Evolutionary conservation across 2,797 vertebrate species (phyloP), one percentile per base, ranked within the genome.

Genomic region (Sebastolobus altivelis): DNA sequence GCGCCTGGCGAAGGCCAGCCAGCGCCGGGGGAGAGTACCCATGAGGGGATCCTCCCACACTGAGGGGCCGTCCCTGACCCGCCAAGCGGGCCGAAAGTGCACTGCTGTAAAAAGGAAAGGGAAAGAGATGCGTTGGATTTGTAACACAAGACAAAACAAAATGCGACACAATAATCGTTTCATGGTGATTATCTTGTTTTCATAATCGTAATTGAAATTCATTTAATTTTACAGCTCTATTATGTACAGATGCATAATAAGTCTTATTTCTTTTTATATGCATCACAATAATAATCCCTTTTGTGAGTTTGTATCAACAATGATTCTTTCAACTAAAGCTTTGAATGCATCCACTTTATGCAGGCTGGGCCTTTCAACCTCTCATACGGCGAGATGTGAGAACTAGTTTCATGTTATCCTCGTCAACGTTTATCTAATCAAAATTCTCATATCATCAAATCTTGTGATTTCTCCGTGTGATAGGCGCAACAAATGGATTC

Each of bases 401-500:
- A 58, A 54, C 69, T 71, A 80, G 68, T 75, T 80, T 61, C 13
- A 56, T 20, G 61, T 86, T 80, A 77, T 92, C 89, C 88, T 92
- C 82, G 70, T 91, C 90, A 79, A 75, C 87, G 25, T 88, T 89
- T 86, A 92, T 92, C 85, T 82, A 80, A 94, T 95, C 87, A 84
- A 77, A 90, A 83, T 77, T 78, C 77, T 83, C 75, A 72, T 89
- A 91, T 93, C 88, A 65, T 85, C 70, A 68, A 79, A 89, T 90
- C 87, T 83, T 16, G 18, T 81, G 83, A 90, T 91, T 89, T 85
- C 29, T 79, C 60, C 37, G 43, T 66, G 4, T 85, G 93, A 94
- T 92, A 90, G 85, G 89, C 88, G 80, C 83, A 81, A 80, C 88
- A 82, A 93, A 95, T 94, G 85, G 84, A 91, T 94, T 90, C 82